Evolutionary conservation across 2,113 vertebrate genomes (phyloP).

Genomic region (Urocolius indicus): DNA sequence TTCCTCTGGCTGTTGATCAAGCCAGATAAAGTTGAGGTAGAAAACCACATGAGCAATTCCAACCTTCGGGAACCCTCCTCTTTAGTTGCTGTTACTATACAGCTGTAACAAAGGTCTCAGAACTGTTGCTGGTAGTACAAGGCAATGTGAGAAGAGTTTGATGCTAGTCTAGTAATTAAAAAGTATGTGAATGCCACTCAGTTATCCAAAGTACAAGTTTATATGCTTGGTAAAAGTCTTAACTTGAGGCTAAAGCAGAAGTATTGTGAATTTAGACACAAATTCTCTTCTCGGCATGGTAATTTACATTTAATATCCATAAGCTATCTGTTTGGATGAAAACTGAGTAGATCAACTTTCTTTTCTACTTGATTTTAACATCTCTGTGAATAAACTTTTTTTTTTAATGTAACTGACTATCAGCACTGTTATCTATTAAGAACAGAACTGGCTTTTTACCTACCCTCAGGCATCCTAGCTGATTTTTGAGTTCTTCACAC

Average conservation of each 20-base stretch:
- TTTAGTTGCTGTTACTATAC: accelerated
- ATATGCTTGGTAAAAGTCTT: neutral
- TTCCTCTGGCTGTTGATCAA: neutral
- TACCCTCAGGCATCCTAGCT: slow-evolving; percentile 47
- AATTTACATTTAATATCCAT: neutral
- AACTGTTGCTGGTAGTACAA: neutral
- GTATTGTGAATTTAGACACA: neutral
- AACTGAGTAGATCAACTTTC: neutral
- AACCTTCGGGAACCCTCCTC: neutral
- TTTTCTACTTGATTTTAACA: neutral
- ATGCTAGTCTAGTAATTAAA: neutral
- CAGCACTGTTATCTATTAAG: neutral
- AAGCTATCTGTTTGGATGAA: neutral
- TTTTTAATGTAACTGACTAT: neutral
- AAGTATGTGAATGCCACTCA: neutral
- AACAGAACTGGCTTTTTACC: neutral
- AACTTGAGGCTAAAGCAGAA: neutral
- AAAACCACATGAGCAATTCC: neutral
- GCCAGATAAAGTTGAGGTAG: neutral
- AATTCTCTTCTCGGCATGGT: neutral
- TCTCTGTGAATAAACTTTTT: neutral
- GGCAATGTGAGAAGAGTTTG: neutral
- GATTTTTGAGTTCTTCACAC: slow-evolving; percentile 39
- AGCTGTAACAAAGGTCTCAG: neutral
- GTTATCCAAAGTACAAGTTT: neutral